These are phyloP conservation scores for Holcopasites calliopsidis DNA, from an alignment of 1,140 invertebrate genomes.

Conservation along the genomic window DNA sequence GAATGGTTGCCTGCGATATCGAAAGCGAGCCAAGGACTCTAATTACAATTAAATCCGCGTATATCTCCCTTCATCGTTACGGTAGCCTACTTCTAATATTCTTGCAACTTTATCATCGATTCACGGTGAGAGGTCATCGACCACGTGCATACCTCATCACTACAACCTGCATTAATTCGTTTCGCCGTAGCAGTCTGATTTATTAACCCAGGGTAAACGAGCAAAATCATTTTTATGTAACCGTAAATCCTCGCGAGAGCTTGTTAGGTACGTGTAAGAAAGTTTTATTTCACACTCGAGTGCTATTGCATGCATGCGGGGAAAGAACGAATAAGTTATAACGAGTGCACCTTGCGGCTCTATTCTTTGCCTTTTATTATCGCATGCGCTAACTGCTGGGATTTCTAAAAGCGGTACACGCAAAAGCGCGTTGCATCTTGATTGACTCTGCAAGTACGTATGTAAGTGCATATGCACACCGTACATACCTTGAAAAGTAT, in stretches of 20 bases:
- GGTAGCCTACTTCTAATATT: constrained; percentile 55
- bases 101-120: constrained; percentile 35
- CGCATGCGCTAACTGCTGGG: constrained; percentile 52
- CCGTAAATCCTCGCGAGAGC: neutral
- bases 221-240: neutral
- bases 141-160: constrained; percentile 13
- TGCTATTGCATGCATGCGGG: too few species aligned
- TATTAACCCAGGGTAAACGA: neutral
- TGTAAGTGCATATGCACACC: constrained; percentile 36
- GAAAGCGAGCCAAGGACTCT: constrained; percentile 62
- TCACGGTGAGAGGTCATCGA: constrained; percentile 20
- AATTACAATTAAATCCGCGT: constrained; percentile 69
- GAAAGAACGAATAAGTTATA: too few species aligned
- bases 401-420: constrained; percentile 51
- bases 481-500: constrained; percentile 66
- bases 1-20: constrained; percentile 45
- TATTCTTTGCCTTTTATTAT: constrained; percentile 42
- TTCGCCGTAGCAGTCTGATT: neutral
- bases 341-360: neutral
- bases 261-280: too few species aligned
- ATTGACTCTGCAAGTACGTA: constrained; percentile 40
- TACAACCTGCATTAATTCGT: neutral
- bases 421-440: constrained; percentile 53
- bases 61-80: constrained; percentile 31
- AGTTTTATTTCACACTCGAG: too few species aligned